Evolutionary conservation across 2,888 invertebrate species (phyloP).

Genomic region (Xestia rhomboidea): DNA sequence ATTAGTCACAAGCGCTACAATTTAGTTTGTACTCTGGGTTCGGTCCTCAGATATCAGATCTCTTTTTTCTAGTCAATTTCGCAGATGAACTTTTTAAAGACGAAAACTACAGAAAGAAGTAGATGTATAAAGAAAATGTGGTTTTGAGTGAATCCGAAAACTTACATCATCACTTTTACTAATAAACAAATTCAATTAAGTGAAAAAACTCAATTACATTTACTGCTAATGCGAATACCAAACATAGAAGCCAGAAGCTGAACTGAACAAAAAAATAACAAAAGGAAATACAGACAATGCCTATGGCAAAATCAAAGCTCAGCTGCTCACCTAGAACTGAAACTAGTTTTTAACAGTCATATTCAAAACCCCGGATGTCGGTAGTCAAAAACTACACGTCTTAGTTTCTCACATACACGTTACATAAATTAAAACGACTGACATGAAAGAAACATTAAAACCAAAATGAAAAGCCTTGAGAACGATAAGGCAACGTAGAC

Average conservation of each 20-base stretch:
- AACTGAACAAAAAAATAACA: not conserved
- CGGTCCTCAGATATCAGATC: not conserved
- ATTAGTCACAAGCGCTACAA: not conserved
- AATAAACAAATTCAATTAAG: not conserved
- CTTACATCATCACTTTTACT: not conserved
- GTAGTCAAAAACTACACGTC: slow-evolving; percentile 32
- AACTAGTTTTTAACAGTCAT: slow-evolving; percentile 2
- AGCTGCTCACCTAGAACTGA: slow-evolving; percentile 6
- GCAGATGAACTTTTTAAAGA: not conserved
- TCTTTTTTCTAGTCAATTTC: not conserved
- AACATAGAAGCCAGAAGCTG: not conserved
- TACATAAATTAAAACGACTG: slow-evolving; percentile 54
- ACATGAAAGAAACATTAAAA: slow-evolving; percentile 54
- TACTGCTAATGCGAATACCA: not conserved
- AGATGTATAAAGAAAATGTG: not conserved
- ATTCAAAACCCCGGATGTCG: slow-evolving; percentile 60
- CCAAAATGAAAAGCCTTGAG: slow-evolving; percentile 57
- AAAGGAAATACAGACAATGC: slow-evolving; percentile 15
- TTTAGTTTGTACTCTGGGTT: not conserved
- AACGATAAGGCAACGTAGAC: slow-evolving; percentile 56
- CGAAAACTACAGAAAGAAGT: too few relatives aligned
- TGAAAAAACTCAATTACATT: not conserved
- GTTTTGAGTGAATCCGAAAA: not conserved
- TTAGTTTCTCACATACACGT: slow-evolving; percentile 53
- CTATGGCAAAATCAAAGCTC: not conserved